These are phyloP conservation scores for Papilio dardanus DNA, from an alignment of 1,140 invertebrate genomes.

Conservation along the genomic window DNA sequence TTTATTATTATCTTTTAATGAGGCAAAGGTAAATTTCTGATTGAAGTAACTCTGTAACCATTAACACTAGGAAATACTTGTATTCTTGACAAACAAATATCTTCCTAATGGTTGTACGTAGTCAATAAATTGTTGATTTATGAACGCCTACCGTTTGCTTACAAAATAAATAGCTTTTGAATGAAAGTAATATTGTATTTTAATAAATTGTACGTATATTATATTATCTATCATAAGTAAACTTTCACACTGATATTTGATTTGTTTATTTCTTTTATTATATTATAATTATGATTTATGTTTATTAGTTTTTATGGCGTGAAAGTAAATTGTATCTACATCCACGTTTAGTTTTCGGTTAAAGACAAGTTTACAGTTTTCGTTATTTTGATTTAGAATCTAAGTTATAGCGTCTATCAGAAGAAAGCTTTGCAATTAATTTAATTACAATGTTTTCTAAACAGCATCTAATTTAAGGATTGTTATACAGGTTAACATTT, in stretches of 20 bases:
- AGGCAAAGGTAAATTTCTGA: neutral
- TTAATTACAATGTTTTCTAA: too few relatives aligned
- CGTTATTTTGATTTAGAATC: neutral
- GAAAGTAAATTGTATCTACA: neutral
- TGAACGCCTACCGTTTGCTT: slow-evolving; percentile 31
- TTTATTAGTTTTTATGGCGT: slow-evolving; percentile 22
- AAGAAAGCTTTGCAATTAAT: neutral
- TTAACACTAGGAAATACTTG: slow-evolving; percentile 5
- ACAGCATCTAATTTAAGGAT: neutral
- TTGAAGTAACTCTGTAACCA: neutral
- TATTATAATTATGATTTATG: slow-evolving; percentile 10
- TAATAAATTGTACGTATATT: slow-evolving; percentile 28
- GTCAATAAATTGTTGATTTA: slow-evolving; percentile 53
- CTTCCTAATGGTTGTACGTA: slow-evolving; percentile 21
- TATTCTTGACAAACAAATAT: neutral
- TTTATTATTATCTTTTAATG: slow-evolving; percentile 7
- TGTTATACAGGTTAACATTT: too few relatives aligned
- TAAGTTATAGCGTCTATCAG: neutral
- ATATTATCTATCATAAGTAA: neutral
- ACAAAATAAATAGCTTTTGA: slow-evolving; percentile 47
- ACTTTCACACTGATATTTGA: neutral
- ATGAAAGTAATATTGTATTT: slow-evolving; percentile 38
- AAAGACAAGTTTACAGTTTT: neutral
- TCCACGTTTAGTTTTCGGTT: neutral
- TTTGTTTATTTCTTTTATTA: slow-evolving; percentile 10